Conservation (phyloP, 2,113 vertebrate species). For the Ceratotherium simum region DNA sequence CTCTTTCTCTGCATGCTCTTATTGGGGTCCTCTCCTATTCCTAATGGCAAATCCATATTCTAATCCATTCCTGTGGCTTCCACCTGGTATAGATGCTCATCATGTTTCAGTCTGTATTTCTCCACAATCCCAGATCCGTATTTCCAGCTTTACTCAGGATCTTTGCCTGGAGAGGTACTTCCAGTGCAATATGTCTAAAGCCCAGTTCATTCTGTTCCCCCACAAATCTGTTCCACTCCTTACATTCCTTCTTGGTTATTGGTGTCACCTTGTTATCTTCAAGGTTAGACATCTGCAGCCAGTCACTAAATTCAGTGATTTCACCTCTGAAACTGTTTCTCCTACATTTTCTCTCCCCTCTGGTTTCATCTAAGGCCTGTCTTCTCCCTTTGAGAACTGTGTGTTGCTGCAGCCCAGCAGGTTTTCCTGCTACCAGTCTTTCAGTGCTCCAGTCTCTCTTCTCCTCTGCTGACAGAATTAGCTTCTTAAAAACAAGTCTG, state of each 20-base stretch:
- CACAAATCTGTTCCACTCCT: not conserved
- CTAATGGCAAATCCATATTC: not conserved
- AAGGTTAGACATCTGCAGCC: not conserved
- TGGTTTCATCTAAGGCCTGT: not conserved
- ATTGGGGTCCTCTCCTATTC: not conserved
- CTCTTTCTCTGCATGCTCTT: not conserved
- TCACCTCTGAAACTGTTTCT: not conserved
- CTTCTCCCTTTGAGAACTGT: not conserved
- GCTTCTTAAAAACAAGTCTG: not conserved
- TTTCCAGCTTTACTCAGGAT: not conserved
- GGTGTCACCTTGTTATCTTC: not conserved
- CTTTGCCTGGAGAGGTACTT: not conserved
- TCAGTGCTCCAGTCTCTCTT: not conserved
- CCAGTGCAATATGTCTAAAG: not conserved
- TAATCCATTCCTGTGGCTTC: not conserved
- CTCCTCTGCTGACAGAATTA: not conserved
- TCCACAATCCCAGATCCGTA: not conserved
- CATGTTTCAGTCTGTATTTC: not conserved
- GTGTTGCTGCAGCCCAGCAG: too few relatives aligned
- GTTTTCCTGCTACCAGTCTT: not conserved
- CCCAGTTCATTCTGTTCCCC: fast-evolving
- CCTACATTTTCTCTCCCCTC: not conserved
- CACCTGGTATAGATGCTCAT: not conserved
- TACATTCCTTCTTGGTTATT: not conserved
- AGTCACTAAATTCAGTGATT: not conserved